Conservation (phyloP, 2,888 invertebrate genomes). For the Malthinus seriepunctatus region DNA sequence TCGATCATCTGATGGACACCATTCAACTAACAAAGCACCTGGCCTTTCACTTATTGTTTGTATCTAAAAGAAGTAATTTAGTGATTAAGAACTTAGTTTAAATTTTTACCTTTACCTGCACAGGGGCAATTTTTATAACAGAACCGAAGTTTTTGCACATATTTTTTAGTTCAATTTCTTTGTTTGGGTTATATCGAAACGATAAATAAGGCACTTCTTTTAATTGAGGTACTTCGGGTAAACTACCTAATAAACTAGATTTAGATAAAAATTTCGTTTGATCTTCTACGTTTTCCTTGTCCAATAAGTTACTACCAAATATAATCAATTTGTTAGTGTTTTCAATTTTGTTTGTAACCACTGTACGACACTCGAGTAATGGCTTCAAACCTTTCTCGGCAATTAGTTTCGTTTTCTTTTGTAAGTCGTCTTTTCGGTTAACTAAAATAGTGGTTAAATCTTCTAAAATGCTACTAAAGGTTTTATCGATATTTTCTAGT, state of each 20-base stretch:
- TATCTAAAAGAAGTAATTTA: background rate
- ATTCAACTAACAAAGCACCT: slow-evolving; percentile 58
- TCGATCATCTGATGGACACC: slow-evolving; percentile 56
- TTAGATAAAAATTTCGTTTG: slow-evolving; percentile 41
- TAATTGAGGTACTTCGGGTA: slow-evolving; percentile 61
- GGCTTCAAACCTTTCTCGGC: slow-evolving; percentile 50
- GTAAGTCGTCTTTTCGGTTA: slow-evolving; percentile 40
- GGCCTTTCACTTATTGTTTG: slow-evolving; percentile 44
- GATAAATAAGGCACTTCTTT: slow-evolving; percentile 60
- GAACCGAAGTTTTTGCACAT: slow-evolving; percentile 44
- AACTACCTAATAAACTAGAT: slow-evolving; percentile 52
- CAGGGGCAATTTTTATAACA: slow-evolving; percentile 45
- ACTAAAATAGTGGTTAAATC: slow-evolving; percentile 39
- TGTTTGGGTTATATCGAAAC: slow-evolving; percentile 53
- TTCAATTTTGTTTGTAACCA: slow-evolving; percentile 50
- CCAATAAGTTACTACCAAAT: slow-evolving; percentile 41
- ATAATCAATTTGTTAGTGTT: slow-evolving; percentile 47
- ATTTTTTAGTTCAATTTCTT: slow-evolving; percentile 39
- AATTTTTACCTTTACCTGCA: slow-evolving; percentile 41
- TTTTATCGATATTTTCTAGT: slow-evolving; percentile 40
- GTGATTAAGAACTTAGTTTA: background rate
- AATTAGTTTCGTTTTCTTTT: slow-evolving; percentile 39
- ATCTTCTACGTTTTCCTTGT: slow-evolving; percentile 27
- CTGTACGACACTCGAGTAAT: slow-evolving; percentile 50
- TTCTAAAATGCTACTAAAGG: slow-evolving; percentile 42